Conservation (phyloP, 2,888 invertebrate species). For the Oligia latruncula region DNA sequence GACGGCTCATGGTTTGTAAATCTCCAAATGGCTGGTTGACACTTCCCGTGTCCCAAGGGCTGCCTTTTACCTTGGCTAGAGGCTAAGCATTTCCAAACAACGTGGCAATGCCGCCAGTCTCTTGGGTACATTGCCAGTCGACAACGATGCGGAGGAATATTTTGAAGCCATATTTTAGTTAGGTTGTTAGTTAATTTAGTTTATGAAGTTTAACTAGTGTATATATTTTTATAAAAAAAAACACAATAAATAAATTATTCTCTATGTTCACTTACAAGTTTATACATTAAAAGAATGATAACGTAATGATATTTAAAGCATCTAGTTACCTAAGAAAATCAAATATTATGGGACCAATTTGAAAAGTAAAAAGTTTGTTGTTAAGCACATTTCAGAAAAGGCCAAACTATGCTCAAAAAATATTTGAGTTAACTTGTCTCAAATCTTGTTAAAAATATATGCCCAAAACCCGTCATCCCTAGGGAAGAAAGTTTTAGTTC, state of each 20-base stretch:
- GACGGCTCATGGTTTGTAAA: not conserved
- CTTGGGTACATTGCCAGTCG: no score
- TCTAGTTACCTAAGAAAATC: not conserved
- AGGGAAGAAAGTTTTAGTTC: conserved; percentile 75
- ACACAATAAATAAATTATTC: no score
- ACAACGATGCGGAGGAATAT: not conserved
- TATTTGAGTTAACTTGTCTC: not conserved
- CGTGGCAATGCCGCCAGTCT: not conserved
- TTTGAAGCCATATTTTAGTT: not conserved
- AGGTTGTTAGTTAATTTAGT: not conserved
- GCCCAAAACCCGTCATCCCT: conserved; percentile 36
- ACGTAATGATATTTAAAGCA: not conserved
- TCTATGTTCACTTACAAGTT: no score
- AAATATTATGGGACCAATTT: not conserved
- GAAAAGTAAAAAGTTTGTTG: not conserved
- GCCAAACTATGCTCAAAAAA: not conserved
- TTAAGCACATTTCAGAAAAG: not conserved
- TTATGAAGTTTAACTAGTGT: not conserved
- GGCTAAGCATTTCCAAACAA: not conserved
- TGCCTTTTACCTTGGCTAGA: not conserved
- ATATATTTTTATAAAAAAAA: no score
- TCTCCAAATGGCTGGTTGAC: not conserved
- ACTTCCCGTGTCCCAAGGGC: not conserved
- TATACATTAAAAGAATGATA: no score
- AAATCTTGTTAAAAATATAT: not conserved